Evolutionary conservation across 2,888 invertebrate genomes (phyloP).

Genomic region (Nematopogon swammerdamellus): DNA sequence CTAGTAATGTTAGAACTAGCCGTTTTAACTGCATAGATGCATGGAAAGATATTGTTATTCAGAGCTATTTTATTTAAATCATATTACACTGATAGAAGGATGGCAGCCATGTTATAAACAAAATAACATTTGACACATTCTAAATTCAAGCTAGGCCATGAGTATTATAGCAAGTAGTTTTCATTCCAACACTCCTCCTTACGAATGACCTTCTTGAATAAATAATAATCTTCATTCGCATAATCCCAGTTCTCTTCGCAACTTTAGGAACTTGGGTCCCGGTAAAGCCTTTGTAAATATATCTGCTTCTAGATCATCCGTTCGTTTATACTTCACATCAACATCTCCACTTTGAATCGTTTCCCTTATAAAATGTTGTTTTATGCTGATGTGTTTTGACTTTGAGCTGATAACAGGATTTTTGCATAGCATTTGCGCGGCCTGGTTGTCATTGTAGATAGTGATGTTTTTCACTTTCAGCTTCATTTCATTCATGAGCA

Average conservation of each 20-base stretch:
- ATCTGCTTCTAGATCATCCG: neutral
- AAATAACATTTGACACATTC: no score
- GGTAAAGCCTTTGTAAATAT: neutral
- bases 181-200: no score
- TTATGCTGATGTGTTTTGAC: neutral
- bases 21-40: no score
- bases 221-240: neutral
- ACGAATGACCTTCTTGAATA: no score
- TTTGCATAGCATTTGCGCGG: neutral
- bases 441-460: constrained; percentile 2
- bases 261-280: neutral
- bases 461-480: neutral
- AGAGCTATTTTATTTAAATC: no score
- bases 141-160: no score
- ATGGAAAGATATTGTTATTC: no score
- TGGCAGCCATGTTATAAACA: no score
- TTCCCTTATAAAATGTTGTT: neutral
- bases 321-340: neutral
- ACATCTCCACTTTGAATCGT: neutral
- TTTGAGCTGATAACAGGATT: neutral
- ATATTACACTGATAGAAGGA: no score
- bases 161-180: no score
- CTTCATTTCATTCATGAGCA: neutral
- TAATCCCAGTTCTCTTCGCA: neutral
- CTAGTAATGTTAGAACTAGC: no score